Base-by-base conservation (phyloP, 2,797 vertebrate species). In the Monodelphis domestica region DNA sequence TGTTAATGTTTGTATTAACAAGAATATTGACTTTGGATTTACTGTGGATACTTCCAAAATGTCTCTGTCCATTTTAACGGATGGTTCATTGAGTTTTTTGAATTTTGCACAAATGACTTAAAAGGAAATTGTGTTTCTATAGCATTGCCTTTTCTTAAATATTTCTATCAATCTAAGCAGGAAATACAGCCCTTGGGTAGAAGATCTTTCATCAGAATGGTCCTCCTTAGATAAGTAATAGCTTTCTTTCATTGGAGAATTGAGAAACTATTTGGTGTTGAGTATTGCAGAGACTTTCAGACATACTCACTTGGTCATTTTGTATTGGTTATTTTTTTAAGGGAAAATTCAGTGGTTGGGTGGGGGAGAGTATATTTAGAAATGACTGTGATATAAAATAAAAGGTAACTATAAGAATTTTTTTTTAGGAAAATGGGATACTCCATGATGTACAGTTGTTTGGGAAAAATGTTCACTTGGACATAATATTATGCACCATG, bases 21-120 rank as follows among this genome's bases (percentile, higher is more conserved):
- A 5, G 54, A 51, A 5, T 90, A 94, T 92, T 94, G 95, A 94
- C 94, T 90, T 56, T 91, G 88, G 93, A 78, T 89, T 89, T 29
- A 0, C 70, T 88, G 21, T 95, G 70, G 33, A 90, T 55, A 33
- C 92, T 91, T 94, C 29, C 52, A 54, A 91, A 91, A 92, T 45
- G 45, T 92, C 78, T 96, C 53, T 56, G 14, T 50, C 88, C 88
- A 14, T 54, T 90, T 78, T 29, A 28, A 38, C 15, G 53, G 57
- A 55, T 11, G 95, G 97, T 28, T 53, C 91, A 5, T 91, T 88
- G 56, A 87, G 63, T 92, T 93, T 91, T n/a, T 92, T 89, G 55
- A 54, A 10, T 92, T 78, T 12, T 12, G 45, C 52, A n/a, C 52
- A 54, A 5, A 9, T 30, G 52, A 54, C 11, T 7, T 84, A 87